Base-by-base conservation (phyloP, 2,113 vertebrate species). In the Antechinus stuartii region DNA sequence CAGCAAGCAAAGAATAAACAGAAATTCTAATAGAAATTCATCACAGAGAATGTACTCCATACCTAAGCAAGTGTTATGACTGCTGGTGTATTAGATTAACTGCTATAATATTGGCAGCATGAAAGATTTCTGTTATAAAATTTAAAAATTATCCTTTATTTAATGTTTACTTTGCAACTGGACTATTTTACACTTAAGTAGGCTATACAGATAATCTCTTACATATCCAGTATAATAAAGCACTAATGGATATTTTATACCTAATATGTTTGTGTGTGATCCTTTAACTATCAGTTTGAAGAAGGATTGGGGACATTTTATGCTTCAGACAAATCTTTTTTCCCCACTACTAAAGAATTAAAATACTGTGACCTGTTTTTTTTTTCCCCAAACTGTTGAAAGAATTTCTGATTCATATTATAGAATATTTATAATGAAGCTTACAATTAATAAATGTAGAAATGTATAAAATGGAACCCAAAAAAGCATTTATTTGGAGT, bases 21-120 rank as follows among this genome's bases (percentile, higher is more conserved):
- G 98, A 98, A 99, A 98, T 99, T 99, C 97, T 98, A 99, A 99
- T 98, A 99, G 98, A 99, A 99, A 99, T 98, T 99, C 98, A 98
- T 99, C 98, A 98, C 96, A 94, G 96, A 95, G 90, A 96, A 97
- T 97, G 93, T 96, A 95, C 94, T 95, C 94, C 98, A 97, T 97
- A 98, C 95, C 98, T 97, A 96, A 98, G 97, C n/a, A 97, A 98
- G 97, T 97, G 90, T 98, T 98, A 96, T 97, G 98, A 97, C 97
- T 98, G 96, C 97, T 93, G 97, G 95, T 98, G 97, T 98, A 97
- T 98, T 98, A 98, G 98, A 99, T 99, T 98, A 99, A 98, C 98
- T 96, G 97, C 97, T 98, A 97, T 98, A 98, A 98, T 97, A 97
- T 96, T 98, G 98, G 98, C 89, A 95, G 89, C 3, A 90, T 47